Evolutionary conservation across 2,797 vertebrate species (phyloP).

Genomic region (Lophotriccus pileatus): DNA sequence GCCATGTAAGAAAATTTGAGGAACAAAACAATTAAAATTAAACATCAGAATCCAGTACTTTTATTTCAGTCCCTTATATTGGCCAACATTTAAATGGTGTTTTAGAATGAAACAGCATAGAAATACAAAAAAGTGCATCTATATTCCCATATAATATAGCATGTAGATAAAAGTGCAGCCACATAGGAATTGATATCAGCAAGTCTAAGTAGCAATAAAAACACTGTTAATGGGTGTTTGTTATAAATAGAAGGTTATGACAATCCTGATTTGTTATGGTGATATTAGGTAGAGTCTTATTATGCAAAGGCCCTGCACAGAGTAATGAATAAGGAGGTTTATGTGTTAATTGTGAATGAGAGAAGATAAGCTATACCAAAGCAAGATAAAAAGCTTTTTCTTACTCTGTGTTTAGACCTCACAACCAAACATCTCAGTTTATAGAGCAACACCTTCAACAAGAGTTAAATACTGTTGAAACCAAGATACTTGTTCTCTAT

Average conservation of each 20-base stretch:
- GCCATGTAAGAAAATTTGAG: not conserved
- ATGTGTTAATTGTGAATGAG: not conserved
- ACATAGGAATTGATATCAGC: not conserved
- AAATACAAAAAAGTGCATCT: not conserved
- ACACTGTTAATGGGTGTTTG: not conserved
- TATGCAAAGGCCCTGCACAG: not conserved
- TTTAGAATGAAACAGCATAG: not conserved
- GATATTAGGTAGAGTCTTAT: not conserved
- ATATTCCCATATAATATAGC: not conserved
- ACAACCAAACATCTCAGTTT: not conserved
- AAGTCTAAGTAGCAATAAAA: not conserved
- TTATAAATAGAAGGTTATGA: not conserved
- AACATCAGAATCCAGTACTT: not conserved
- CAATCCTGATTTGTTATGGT: not conserved
- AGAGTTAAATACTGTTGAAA: not conserved
- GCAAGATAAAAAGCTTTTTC: not conserved
- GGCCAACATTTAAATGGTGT: not conserved
- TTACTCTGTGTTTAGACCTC: not conserved
- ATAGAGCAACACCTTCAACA: not conserved
- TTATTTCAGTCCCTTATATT: not conserved
- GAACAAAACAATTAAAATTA: not conserved
- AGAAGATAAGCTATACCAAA: not conserved
- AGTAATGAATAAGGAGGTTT: not conserved
- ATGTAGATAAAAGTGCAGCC: not conserved
- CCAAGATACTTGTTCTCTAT: not conserved